A percentile compares a stretch with the other conserved stretches of the same genome.
These are phyloP conservation scores for Dryobotodes eremita DNA, from an alignment of 2,888 invertebrate genomes.

Conservation along the genomic window DNA sequence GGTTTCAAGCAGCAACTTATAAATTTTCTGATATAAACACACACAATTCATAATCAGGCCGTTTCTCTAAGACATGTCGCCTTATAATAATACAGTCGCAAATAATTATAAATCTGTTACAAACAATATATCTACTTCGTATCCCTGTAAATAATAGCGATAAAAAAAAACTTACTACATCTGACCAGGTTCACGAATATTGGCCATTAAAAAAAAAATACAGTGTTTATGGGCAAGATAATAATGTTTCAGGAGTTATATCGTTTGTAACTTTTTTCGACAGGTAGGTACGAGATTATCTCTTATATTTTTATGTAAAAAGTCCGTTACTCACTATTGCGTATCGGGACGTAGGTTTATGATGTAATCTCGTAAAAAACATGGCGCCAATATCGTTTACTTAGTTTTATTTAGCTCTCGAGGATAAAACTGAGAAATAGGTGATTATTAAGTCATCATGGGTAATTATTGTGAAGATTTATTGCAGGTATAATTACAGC, in stretches of 20 bases:
- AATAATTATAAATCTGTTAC: slow-evolving; percentile 62
- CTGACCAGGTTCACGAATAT: slow-evolving; percentile 25
- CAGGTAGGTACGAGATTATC: slow-evolving; percentile 39
- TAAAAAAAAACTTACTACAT: slow-evolving; percentile 31
- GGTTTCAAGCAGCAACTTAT: slow-evolving; percentile 64
- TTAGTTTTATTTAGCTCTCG: slow-evolving; percentile 16
- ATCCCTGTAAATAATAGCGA: slow-evolving; percentile 65
- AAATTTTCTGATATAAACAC: slow-evolving; percentile 80
- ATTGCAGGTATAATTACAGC: slow-evolving; percentile 48
- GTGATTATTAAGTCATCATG: slow-evolving; percentile 26
- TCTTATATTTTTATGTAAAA: slow-evolving; percentile 28
- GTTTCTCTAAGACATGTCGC: slow-evolving; percentile 66
- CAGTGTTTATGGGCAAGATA: slow-evolving; percentile 60
- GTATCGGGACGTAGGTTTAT: slow-evolving; percentile 10
- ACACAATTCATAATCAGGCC: slow-evolving; percentile 80
- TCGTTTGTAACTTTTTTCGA: slow-evolving; percentile 53
- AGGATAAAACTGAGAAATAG: slow-evolving; percentile 3
- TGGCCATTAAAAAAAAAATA: slow-evolving; percentile 37
- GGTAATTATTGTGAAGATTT: slow-evolving; percentile 42
- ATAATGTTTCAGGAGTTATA: slow-evolving; percentile 33
- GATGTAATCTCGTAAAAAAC: slow-evolving; percentile 40
- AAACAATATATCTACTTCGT: slow-evolving; percentile 64
- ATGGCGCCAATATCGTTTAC: slow-evolving; percentile 58
- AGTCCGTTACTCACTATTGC: slow-evolving; percentile 30
- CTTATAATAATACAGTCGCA: slow-evolving; percentile 66